Evolutionary conservation across 1,140 invertebrate species (phyloP).

Genomic region (Caligus rogercresseyi): DNA sequence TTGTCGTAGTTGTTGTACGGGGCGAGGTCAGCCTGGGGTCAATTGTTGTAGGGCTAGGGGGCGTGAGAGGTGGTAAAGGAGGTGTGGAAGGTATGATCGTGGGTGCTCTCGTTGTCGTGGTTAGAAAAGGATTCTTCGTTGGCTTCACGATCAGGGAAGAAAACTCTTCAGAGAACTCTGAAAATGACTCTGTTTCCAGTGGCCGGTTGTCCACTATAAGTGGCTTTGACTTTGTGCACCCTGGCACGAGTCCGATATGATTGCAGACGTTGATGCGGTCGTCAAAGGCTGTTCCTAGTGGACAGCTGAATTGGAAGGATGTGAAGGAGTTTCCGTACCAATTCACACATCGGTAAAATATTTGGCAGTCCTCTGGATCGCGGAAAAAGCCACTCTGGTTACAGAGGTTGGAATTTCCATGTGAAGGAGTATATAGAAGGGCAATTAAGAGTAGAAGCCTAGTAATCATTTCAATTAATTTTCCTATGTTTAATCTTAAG

Average conservation of each 20-base stretch:
- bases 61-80: neutral
- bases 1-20: conserved; percentile 11
- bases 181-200: no score
- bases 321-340: conserved; percentile 39
- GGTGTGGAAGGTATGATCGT: neutral
- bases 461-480: no score
- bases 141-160: no score
- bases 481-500: no score
- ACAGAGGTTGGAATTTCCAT: no score
- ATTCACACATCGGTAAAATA: conserved; percentile 52
- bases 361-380: conserved; percentile 42
- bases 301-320: conserved; percentile 31
- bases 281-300: conserved; percentile 29
- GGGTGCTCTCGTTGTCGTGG: neutral
- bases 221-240: conserved; percentile 10
- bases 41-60: neutral
- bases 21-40: neutral
- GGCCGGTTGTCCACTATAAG: neutral
- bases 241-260: conserved; percentile 10
- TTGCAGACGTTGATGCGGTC: conserved; percentile 27
- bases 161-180: no score
- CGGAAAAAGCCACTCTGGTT: conserved; percentile 42
- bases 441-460: no score
- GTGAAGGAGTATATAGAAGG: no score
- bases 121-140: neutral